These are phyloP conservation scores for Mamestra brassicae DNA, from an alignment of 2,888 invertebrate genomes.

Conservation along the genomic window DNA sequence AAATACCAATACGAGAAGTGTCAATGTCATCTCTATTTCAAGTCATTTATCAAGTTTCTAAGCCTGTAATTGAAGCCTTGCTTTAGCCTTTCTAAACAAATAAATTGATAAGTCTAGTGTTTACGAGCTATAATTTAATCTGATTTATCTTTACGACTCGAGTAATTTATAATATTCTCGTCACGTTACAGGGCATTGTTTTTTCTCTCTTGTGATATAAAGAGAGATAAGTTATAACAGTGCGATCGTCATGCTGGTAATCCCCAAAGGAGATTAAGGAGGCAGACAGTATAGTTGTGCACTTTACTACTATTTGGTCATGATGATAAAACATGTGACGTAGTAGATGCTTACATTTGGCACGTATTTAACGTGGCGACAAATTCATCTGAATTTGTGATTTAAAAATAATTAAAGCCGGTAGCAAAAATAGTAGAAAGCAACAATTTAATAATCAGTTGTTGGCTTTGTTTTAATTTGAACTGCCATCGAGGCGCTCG, in stretches of 20 bases:
- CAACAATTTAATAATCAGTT: no score
- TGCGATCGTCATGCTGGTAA: slow-evolving; percentile 24
- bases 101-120: slow-evolving; percentile 39
- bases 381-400: no score
- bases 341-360: slow-evolving; percentile 9
- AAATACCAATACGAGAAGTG: background rate
- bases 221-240: slow-evolving; percentile 20
- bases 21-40: slow-evolving; percentile 8
- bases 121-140: slow-evolving; percentile 46
- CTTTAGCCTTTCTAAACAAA: slow-evolving; percentile 35
- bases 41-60: slow-evolving; percentile 45
- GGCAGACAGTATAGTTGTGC: slow-evolving; percentile 1
- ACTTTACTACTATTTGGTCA: slow-evolving; percentile 6
- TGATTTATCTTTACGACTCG: slow-evolving; percentile 53
- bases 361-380: background rate
- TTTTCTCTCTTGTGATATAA: slow-evolving; percentile 39
- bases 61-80: slow-evolving; percentile 27
- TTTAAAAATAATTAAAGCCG: no score
- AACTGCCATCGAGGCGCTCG: no score
- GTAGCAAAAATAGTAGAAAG: no score
- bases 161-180: slow-evolving; percentile 36
- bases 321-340: slow-evolving; percentile 11
- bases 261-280: slow-evolving; percentile 20
- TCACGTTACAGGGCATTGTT: slow-evolving; percentile 41
- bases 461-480: no score